Base-by-base conservation (phyloP, 1,140 invertebrate genomes). In the Pararge aegeria region DNA sequence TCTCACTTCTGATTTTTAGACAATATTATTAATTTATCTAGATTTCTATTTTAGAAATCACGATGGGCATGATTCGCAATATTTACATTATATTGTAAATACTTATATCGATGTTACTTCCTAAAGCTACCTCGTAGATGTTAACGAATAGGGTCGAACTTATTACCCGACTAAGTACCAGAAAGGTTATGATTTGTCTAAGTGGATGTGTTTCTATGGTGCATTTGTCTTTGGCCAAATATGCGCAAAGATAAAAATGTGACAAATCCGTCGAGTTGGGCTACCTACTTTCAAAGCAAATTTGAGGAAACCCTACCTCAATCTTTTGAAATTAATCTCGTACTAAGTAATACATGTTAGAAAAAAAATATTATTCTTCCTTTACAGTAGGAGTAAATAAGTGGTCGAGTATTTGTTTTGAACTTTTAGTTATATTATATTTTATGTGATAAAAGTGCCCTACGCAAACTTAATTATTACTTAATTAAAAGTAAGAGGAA, bases 71-170 rank as follows among this genome's bases (percentile, higher is more conserved):
- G 12, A 66, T 58, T 34, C 37, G 57, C 63, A 68, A 68, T 72
- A 72, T 68, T 70, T 66, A 70, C 50, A 59, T 62, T 57, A 38
- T 20, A 52, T 40, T 63, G 61, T 63, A 63, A 63, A 63, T 40
- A 21, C 2, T 24, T 54, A 52, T 62, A 50, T 51, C 38, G 38
- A 57, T 53, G 61, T 62, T 62, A 62, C 54, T 63, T 37, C 48
- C 19, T 60, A 53, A 53, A 60, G 9, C 58, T 63, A 63, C 61
- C 61, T 63, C 61, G 27, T 52, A 57, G 40, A 46, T 52, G 38
- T 24, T 40, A 51, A 50, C 53, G 53, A 46, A 54, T 49, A 55
- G 59, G 49, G 29, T 63, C 24, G 18, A 51, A 40, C 37, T 53
- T 52, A n/a, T n/a, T n/a, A 24, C 24, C 24, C 24, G 24, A 24